Evolutionary conservation across 2,888 invertebrate genomes (phyloP), one percentile per base, ranked within the genome.

Genomic region (Cheilosia soror): DNA sequence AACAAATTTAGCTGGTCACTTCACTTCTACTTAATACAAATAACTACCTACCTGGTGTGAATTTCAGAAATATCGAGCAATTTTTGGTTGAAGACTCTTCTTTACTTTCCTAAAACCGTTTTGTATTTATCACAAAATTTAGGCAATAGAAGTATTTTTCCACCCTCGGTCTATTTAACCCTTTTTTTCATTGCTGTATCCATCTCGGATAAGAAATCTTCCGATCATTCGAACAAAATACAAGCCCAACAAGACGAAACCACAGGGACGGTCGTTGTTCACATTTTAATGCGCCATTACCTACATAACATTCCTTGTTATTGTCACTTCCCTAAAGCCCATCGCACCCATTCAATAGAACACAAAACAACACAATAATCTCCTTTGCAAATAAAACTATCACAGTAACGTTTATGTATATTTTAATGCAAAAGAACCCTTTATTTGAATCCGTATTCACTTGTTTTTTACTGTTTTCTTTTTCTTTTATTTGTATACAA

Each of bases 361-460:
- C 65, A 25, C 27, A 27, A 33, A 6, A 37, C 20, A 65, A 9
- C 13, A 49, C 4, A 53, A 29, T 11, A 68, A 40, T 63, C 5
- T 53, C 40, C 13, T 49, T 57, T 53, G 9, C 25, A 47, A 58
- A 60, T 37, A 58, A 71, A 58, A 71, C 33, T 58, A 71, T 11
- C 9, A 49, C 58, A 37, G 47, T 15, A n/a, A 49, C 47, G 15
- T 49, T 49, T 33, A 42, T 63, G 44, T 27, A 33, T 37, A 57
- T 33, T 33, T 77, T 81, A 62, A 81, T 85, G 81, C 76, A 85
- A 85, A 85, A 85, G 76, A 81, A 85, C 77, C 51, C 57, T 85
- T 85, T 85, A 85, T 85, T 20, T 81, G 85, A 81, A 85, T 72
- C 77, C 76, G 51, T 72, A 71, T 85, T 85, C 71, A 76, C 75